phyloP scores from a whole-genome alignment of 2,888 invertebrate genomes.

The Slavum lentiscoides region DNA sequence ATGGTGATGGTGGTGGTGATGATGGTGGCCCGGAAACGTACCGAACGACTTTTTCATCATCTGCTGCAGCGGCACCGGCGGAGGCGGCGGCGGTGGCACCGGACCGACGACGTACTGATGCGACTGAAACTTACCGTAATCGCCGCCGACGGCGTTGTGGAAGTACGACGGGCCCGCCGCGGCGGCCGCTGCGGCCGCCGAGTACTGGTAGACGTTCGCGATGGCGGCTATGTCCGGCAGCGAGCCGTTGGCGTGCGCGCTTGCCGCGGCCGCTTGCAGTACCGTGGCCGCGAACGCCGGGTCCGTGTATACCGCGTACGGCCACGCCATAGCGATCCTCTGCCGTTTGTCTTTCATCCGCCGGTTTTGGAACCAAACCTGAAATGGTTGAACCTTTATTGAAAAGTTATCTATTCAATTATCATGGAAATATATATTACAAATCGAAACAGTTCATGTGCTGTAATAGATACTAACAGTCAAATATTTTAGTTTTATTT shows the following conservation, averaged over 20 bases:
- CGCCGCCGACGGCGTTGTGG: slow-evolving; percentile 52
- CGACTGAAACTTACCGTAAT: slow-evolving; percentile 42
- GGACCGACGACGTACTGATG: slow-evolving; percentile 35
- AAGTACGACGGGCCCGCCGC: slow-evolving; percentile 57
- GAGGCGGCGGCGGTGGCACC: no score
- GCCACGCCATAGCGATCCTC: slow-evolving; percentile 91
- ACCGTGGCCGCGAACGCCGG: slow-evolving; percentile 91
- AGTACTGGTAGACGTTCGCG: slow-evolving; percentile 52
- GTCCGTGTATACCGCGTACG: slow-evolving; percentile 91
- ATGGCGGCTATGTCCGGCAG: slow-evolving; percentile 60
- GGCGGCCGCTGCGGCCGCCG: slow-evolving; percentile 56
- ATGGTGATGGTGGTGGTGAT: slow-evolving; percentile 17
- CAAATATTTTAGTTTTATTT: no score
- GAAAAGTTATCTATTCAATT: no score
- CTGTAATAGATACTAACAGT: no score
- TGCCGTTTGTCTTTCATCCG: slow-evolving; percentile 98
- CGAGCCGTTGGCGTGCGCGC: slow-evolving; percentile 62
- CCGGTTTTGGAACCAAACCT: slow-evolving; percentile 98
- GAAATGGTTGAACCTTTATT: no score
- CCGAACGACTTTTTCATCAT: slow-evolving; percentile 41
- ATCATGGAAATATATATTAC: no score
- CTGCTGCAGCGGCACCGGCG: background rate
- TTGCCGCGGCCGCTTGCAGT: slow-evolving; percentile 83
- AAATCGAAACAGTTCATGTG: no score
- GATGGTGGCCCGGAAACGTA: slow-evolving; percentile 22